Conservation (phyloP, 1,140 invertebrate genomes). For the Tetramorium simillimum region DNA sequence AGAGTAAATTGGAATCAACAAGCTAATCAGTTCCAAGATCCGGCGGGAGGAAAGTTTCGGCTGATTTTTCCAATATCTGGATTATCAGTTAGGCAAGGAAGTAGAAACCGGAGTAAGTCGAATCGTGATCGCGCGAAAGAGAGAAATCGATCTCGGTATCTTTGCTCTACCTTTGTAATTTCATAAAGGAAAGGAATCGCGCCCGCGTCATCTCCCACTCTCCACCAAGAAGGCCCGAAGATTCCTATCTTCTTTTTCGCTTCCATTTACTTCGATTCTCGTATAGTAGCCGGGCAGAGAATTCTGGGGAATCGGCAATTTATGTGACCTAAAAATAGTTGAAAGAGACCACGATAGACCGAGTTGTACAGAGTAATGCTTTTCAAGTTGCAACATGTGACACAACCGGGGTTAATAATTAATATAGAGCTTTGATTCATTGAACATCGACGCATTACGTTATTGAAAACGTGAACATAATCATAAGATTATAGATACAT, state of each 20-base stretch:
- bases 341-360: not conserved
- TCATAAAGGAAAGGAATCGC: slow-evolving; percentile 37
- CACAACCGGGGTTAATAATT: slow-evolving; percentile 23
- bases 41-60: not conserved
- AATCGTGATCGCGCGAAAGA: slow-evolving; percentile 10
- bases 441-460: not conserved
- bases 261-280: slow-evolving; percentile 37
- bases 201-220: not conserved
- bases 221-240: not conserved
- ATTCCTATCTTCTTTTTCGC: slow-evolving; percentile 47
- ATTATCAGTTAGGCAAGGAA: slow-evolving; percentile 17
- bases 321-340: slow-evolving; percentile 40
- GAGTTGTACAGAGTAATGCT: slow-evolving; percentile 3
- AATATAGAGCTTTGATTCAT: slow-evolving; percentile 33
- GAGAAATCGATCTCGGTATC: slow-evolving; percentile 11
- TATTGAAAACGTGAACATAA: slow-evolving; percentile 13
- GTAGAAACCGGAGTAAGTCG: not conserved
- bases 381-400: slow-evolving; percentile 1
- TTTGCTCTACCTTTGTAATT: slow-evolving; percentile 42
- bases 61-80: slow-evolving; percentile 37
- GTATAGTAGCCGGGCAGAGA: not conserved
- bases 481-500: not conserved
- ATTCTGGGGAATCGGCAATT: not conserved
- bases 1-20: slow-evolving; percentile 14
- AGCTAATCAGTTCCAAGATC: slow-evolving; percentile 3